These are phyloP conservation scores for Tholera decimalis DNA, from an alignment of 2,888 invertebrate species.

Conservation along the genomic window DNA sequence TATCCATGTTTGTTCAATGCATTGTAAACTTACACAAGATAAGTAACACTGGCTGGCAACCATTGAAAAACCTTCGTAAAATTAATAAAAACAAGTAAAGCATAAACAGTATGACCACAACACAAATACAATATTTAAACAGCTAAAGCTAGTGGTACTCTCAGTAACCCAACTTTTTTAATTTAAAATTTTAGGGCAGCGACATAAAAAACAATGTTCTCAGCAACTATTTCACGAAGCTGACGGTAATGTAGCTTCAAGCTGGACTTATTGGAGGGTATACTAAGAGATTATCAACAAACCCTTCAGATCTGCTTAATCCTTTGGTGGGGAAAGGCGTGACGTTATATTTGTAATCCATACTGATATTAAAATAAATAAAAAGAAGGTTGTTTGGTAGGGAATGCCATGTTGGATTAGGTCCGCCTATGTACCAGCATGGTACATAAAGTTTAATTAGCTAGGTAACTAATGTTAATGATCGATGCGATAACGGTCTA, in stretches of 20 bases:
- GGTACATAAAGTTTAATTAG: too few relatives aligned
- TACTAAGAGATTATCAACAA: too few relatives aligned
- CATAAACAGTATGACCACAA: conserved; percentile 5
- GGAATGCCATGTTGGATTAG: too few relatives aligned
- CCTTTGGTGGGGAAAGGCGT: too few relatives aligned
- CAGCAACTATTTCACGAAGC: conserved; percentile 16
- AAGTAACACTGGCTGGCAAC: not conserved
- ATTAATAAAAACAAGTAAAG: not conserved
- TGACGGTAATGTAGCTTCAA: not conserved
- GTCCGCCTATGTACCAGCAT: too few relatives aligned
- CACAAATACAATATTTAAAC: not conserved
- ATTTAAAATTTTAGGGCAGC: conserved; percentile 54
- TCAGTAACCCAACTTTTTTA: conserved; percentile 55
- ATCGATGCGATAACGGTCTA: too few relatives aligned
- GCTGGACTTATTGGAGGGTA: not conserved
- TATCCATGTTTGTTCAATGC: too few relatives aligned
- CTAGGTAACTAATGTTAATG: too few relatives aligned
- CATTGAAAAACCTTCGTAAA: not conserved
- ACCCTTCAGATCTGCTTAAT: too few relatives aligned
- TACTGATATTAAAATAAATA: too few relatives aligned
- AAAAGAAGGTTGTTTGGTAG: too few relatives aligned
- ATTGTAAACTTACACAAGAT: not conserved
- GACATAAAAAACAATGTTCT: conserved; percentile 12
- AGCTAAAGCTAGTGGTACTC: conserved; percentile 4
- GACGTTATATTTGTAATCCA: too few relatives aligned